phyloP scores from a whole-genome alignment of 2,888 invertebrate species.

The Drosophila basisetae region DNA sequence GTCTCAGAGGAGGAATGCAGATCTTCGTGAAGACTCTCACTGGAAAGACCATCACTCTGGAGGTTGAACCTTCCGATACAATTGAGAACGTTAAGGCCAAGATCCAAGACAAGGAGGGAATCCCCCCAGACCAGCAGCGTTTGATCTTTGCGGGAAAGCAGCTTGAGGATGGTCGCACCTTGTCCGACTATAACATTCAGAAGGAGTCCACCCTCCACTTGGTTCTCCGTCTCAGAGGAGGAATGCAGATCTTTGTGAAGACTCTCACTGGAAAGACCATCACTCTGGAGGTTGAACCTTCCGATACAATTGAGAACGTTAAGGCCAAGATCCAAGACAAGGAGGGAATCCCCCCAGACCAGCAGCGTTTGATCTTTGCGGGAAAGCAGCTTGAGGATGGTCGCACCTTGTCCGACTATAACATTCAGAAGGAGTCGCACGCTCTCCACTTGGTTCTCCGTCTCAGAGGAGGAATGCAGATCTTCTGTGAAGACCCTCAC shows the following conservation, averaged over 20 bases:
- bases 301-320: slow-evolving; percentile 61
- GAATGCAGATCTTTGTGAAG: slow-evolving; percentile 67
- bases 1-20: slow-evolving; percentile 92
- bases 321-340: slow-evolving; percentile 67
- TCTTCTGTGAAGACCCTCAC: slow-evolving; percentile 75
- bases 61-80: slow-evolving; percentile 42
- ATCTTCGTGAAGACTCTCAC: slow-evolving; percentile 61
- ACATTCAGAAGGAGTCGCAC: slow-evolving; percentile 64
- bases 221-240: slow-evolving; percentile 59
- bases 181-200: slow-evolving; percentile 58
- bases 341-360: slow-evolving; percentile 64
- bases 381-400: slow-evolving; percentile 66
- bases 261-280: slow-evolving; percentile 60
- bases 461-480: slow-evolving; percentile 62
- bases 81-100: slow-evolving; percentile 53
- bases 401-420: slow-evolving; percentile 58
- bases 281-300: slow-evolving; percentile 51
- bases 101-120: slow-evolving; percentile 55
- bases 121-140: slow-evolving; percentile 62
- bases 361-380: slow-evolving; percentile 63
- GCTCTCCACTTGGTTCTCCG: slow-evolving; percentile 60
- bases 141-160: slow-evolving; percentile 62
- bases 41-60: slow-evolving; percentile 48
- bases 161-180: slow-evolving; percentile 56
- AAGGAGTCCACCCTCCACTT: slow-evolving; percentile 58